Conservation (phyloP, 2,888 invertebrate genomes). For the Hetaerina titia region DNA sequence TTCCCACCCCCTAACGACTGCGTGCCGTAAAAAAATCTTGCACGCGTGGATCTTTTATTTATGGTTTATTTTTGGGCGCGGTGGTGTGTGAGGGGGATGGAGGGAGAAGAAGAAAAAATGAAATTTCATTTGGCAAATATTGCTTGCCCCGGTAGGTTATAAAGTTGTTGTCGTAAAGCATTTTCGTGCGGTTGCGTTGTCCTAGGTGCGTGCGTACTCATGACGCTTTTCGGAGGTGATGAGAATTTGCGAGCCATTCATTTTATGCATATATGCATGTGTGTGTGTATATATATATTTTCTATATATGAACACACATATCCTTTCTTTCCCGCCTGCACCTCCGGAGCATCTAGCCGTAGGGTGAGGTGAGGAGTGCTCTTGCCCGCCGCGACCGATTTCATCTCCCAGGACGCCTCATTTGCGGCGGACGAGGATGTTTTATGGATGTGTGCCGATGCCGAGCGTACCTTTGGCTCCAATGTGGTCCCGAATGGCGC, state of each 20-base stretch:
- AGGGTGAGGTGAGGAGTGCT: neutral
- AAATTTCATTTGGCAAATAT: slow-evolving; percentile 46
- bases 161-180: slow-evolving; percentile 37
- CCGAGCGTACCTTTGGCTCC: neutral
- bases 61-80: neutral
- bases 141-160: slow-evolving; percentile 24
- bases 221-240: neutral
- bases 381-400: neutral
- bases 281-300: too few relatives aligned
- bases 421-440: neutral
- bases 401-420: neutral
- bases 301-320: neutral
- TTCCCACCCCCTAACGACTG: too few relatives aligned
- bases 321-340: neutral
- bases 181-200: neutral
- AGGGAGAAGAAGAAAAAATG: slow-evolving; percentile 3
- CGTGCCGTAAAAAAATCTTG: neutral
- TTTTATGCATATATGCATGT: neutral
- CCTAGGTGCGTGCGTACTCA: neutral
- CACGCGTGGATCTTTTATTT: neutral
- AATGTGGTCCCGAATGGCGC: neutral
- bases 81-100: neutral
- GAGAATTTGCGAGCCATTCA: slow-evolving; percentile 24
- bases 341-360: neutral
- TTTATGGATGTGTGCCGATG: neutral